Conservation (phyloP, 2,113 vertebrate genomes). For the Orcinus orca region DNA sequence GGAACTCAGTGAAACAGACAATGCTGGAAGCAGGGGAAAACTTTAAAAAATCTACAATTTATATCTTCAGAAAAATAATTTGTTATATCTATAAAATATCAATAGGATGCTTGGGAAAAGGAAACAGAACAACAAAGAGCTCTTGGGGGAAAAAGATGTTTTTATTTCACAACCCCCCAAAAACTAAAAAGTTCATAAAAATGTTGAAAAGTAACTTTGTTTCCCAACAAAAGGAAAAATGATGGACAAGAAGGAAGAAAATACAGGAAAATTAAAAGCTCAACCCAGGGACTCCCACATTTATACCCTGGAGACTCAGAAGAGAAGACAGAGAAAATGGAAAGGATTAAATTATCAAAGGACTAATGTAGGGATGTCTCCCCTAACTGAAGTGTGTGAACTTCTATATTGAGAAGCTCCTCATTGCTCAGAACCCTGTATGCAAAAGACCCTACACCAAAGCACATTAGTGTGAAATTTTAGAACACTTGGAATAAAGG, state of each 20-base stretch:
- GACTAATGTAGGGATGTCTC: not conserved
- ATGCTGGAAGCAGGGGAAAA: not conserved
- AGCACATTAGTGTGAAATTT: not conserved
- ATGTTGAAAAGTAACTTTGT: not conserved
- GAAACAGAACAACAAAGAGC: not conserved
- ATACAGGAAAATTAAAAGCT: not conserved
- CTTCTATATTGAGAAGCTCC: not conserved
- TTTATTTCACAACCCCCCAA: not conserved
- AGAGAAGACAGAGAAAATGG: not conserved
- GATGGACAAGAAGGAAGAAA: not conserved
- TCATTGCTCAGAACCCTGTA: not conserved
- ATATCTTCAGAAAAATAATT: not conserved
- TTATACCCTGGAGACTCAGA: not conserved
- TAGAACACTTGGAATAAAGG: not conserved
- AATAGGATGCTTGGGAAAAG: not conserved
- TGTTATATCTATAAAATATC: not conserved
- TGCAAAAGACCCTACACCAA: not conserved
- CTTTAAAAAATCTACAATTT: not conserved
- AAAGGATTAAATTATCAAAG: not conserved
- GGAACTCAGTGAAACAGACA: not conserved
- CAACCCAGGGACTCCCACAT: not conserved
- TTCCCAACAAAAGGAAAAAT: not conserved
- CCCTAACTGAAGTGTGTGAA: not conserved
- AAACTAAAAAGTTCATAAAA: not conserved
- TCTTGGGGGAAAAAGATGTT: not conserved